Evolutionary conservation across 2,888 invertebrate species (phyloP), one percentile per base, ranked within the genome.

Genomic region (Pachycephus smyrnensis): DNA sequence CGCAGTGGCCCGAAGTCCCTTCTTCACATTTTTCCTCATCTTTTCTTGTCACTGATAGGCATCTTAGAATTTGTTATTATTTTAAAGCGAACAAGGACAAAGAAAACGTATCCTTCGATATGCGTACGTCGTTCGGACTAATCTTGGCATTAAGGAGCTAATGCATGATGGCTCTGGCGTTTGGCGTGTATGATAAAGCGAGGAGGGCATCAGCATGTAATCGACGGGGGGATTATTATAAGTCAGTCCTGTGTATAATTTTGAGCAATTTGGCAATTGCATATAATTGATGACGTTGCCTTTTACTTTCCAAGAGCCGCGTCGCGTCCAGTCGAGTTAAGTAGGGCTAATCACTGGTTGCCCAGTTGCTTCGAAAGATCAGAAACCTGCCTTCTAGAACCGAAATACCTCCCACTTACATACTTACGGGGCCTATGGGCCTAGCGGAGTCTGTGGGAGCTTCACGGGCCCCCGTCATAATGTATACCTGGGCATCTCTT

Each of bases 191-290:
- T 75, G 74, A 71, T 76, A 68, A 76, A 76, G 76, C 74, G 69
- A 78, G 23, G 2, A 23, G 23, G 23, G 55, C 55, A 23, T 55
- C 55, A 23, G 55, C 23, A 9, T 55, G 23, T 55, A 55, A 23
- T 55, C 55, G 55, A 23, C 55, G 6, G 23, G 55, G 23, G 23
- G 30, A 74, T 74, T 74, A 74, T 36, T 74, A 33, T 33, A 33
- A 36, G 74, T 74, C 76, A 35, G 73, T 36, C 73, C 76, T 79
- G 88, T 87, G 84, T 90, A 87, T 90, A 90, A 90, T 90, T 90
- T 89, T 82, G 87, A 88, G 89, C 88, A 90, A 90, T 90, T 90
- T 88, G 90, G 89, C 90, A 90, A 90, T 90, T 90, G 90, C 89
- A 87, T 87, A 88, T 90, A 90, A 90, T 90, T 90, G 90, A 88